A percentile compares a stretch with the other conserved stretches of the same genome.
These are phyloP conservation scores for Zootoca vivipara DNA, from an alignment of 2,113 vertebrate genomes.

Conservation along the genomic window DNA sequence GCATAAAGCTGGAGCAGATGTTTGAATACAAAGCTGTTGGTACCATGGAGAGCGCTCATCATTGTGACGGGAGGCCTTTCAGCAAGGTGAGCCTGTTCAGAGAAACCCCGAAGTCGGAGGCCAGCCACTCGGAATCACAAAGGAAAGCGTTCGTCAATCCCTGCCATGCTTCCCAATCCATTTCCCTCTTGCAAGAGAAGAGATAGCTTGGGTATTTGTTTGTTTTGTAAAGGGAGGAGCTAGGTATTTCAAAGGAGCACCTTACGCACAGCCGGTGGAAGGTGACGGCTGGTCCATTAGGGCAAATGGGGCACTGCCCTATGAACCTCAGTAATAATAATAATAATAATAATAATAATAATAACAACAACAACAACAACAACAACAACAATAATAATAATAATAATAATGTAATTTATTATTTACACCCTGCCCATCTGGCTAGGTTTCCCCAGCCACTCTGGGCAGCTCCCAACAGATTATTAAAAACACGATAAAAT, in stretches of 20 bases:
- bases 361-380: no score
- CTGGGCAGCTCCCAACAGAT: no score
- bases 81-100: not conserved
- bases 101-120: not conserved
- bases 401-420: no score
- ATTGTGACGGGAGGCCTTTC: not conserved
- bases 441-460: no score
- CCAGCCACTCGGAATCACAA: slow-evolving; percentile 18
- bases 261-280: not conserved
- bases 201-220: not conserved
- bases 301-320: no score
- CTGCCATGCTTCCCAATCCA: slow-evolving; percentile 20
- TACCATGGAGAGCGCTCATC: rapidly evolving
- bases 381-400: no score
- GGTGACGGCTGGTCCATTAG: no score
- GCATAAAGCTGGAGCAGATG: slow-evolving; percentile 47
- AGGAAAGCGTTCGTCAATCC: slow-evolving; percentile 8
- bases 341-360: no score
- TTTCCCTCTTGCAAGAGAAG: slow-evolving; percentile 25
- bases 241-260: not conserved
- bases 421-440: no score
- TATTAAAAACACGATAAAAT: no score
- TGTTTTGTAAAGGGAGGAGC: not conserved
- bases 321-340: no score
- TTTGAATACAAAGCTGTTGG: slow-evolving; percentile 42